Conservation (phyloP, 2,888 invertebrate species). For the Trissolcus brochymenae region DNA sequence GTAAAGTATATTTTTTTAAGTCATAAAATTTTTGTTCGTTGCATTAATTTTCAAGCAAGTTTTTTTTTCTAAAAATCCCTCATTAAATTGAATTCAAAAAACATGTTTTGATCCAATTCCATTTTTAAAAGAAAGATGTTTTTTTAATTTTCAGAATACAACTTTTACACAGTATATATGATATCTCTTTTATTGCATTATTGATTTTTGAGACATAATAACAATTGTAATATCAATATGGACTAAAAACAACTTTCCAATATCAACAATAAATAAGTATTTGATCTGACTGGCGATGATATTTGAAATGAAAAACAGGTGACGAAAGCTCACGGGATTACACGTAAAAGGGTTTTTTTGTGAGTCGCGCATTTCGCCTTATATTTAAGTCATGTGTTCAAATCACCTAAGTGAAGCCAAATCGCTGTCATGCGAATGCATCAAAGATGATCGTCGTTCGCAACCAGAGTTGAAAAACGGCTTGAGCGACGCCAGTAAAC, state of each 20-base stretch:
- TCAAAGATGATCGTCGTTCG: background rate
- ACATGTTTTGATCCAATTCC: too few species aligned
- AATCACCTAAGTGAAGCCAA: constrained; percentile 21
- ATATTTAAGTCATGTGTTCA: constrained; percentile 32
- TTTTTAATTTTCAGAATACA: too few species aligned
- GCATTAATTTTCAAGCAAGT: too few species aligned
- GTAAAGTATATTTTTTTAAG: too few species aligned
- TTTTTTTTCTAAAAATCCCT: too few species aligned
- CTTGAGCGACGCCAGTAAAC: too few species aligned
- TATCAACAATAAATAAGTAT: constrained; percentile 71
- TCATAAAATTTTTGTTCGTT: too few species aligned
- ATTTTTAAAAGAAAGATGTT: too few species aligned
- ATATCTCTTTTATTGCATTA: constrained; percentile 63
- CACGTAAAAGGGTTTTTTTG: constrained; percentile 64
- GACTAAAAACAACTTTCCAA: constrained; percentile 62
- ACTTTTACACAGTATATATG: constrained; percentile 34
- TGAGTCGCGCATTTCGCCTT: constrained; percentile 32
- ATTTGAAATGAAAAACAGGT: constrained; percentile 72
- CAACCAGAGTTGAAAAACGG: background rate
- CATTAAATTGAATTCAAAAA: constrained; percentile 29
- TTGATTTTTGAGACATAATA: constrained; percentile 67
- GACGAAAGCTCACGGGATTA: constrained; percentile 72
- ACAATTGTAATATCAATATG: constrained; percentile 66
- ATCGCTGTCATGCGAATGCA: constrained; percentile 7
- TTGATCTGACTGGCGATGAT: constrained; percentile 68